Base-by-base conservation (phyloP, 2,113 vertebrate species). In the Paradoxurus hermaphroditus region DNA sequence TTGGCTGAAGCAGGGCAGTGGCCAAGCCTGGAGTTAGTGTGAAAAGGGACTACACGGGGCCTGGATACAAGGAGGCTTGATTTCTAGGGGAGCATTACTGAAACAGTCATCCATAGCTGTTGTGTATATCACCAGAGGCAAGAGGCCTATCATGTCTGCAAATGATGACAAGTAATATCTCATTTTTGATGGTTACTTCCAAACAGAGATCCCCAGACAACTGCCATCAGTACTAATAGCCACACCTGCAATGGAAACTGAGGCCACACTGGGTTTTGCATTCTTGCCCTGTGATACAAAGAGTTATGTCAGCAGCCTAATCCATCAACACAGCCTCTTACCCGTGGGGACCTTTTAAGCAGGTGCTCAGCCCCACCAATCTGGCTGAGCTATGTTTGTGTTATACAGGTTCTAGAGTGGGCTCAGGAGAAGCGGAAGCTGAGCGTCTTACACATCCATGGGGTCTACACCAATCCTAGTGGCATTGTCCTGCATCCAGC, bases 401-500 rank as follows among this genome's bases (percentile, higher is more conserved):
- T 85, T 1, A 21, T 36, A 10, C 97, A 99, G 99, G 99, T 99
- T 92, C 98, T 99, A 86, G 99, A 99, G 98, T 99, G 99, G 99
- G 99, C 99, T 0, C 99, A 99, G 81, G 99, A 99, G 98, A 99
- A 99, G 98, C 99, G 99, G 97, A 98, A 99, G 95, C 98, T 99
- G 72, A 99, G 99, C 8, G 99, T 99, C n/a, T 97, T 99, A 56
- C 99, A 99, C 78, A 99, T 99, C 97, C 99, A 99, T 1, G 99
- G 99, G 0, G 99, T 99, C 72, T 99, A 99, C 98, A 99, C 99
- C 83, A 99, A 99, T 98, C 99, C 99, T 65, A 99, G 99, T 4
- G 99, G 99, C 70, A 99, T 99, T 9, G 99, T 99, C 27, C 99
- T 99, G 84, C 99, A 99, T 97, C 99, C 99, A 1, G 99, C 99